These are phyloP conservation scores for Carposina sasakii DNA, from an alignment of 1,140 invertebrate genomes.

Conservation along the genomic window DNA sequence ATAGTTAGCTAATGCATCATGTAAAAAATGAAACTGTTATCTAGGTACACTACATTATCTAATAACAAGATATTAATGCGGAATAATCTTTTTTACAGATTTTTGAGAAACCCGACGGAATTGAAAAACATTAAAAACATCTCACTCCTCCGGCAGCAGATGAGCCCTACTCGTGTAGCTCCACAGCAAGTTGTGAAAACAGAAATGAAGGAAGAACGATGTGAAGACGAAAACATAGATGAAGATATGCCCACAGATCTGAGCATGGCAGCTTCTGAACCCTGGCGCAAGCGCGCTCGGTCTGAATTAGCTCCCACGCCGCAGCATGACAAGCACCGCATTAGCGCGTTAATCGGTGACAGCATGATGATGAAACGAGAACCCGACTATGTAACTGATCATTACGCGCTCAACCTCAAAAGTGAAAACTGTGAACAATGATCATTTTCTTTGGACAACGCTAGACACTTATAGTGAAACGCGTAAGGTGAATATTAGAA, in stretches of 20 bases:
- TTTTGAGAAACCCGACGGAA: slow-evolving; percentile 91
- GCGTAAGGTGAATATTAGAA: slow-evolving; percentile 29
- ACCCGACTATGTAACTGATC: slow-evolving; percentile 57
- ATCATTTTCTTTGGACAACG: slow-evolving; percentile 32
- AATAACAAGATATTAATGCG: too few relatives aligned
- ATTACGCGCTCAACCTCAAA: slow-evolving; percentile 67
- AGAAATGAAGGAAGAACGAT: slow-evolving; percentile 75
- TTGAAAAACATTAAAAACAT: slow-evolving; percentile 95
- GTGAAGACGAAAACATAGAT: slow-evolving; percentile 68
- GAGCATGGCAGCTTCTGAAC: slow-evolving; percentile 76
- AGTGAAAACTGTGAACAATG: slow-evolving; percentile 72
- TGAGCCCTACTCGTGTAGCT: slow-evolving; percentile 76
- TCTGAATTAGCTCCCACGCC: slow-evolving; percentile 37
- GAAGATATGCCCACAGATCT: slow-evolving; percentile 79
- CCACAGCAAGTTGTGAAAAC: slow-evolving; percentile 60
- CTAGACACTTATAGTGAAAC: slow-evolving; percentile 40
- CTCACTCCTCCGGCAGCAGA: slow-evolving; percentile 88
- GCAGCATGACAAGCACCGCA: slow-evolving; percentile 65
- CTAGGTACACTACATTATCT: too few relatives aligned
- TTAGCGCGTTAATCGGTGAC: slow-evolving; percentile 68
- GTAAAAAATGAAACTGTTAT: too few relatives aligned
- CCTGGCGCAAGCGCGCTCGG: slow-evolving; percentile 63
- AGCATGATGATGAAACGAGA: slow-evolving; percentile 66
- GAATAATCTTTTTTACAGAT: slow-evolving; percentile 76
- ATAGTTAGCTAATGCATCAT: slow-evolving; percentile 22